These are phyloP conservation scores for Asarcornis scutulata DNA, from an alignment of 2,113 vertebrate genomes.

Conservation along the genomic window DNA sequence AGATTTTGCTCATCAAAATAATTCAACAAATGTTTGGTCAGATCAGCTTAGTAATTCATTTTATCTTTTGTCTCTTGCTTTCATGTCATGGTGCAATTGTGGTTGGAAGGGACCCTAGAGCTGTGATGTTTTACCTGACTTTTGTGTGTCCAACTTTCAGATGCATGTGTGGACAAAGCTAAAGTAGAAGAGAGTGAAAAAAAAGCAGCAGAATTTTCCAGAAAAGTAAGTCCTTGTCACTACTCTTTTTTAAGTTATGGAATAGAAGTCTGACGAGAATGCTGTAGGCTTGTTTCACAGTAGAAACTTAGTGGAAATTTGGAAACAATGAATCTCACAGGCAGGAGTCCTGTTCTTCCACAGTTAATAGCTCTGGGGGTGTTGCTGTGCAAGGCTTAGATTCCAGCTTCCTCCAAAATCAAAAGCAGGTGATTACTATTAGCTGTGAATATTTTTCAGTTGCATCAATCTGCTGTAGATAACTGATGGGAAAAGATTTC, in stretches of 20 bases:
- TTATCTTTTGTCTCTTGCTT: background rate
- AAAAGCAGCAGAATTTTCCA: constrained; percentile 93
- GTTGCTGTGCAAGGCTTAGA: background rate
- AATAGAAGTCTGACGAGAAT: background rate
- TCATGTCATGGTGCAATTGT: background rate
- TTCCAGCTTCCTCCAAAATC: background rate
- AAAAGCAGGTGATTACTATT: background rate
- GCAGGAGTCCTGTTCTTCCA: background rate
- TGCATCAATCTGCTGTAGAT: background rate
- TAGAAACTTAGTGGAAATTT: background rate
- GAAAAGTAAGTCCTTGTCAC: constrained; percentile 86
- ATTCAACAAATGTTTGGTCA: background rate
- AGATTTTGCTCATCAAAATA: background rate
- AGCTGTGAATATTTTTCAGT: background rate
- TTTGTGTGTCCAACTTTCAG: constrained; percentile 71
- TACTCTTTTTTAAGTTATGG: background rate
- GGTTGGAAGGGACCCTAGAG: background rate
- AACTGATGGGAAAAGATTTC: background rate
- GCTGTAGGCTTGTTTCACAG: background rate
- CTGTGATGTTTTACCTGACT: background rate
- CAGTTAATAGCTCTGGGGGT: background rate
- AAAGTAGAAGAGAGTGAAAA: constrained; percentile 96
- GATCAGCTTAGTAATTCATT: background rate
- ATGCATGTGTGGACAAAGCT: constrained; percentile 93
- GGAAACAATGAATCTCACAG: background rate